These are phyloP conservation scores for Premnoplex brunnescens DNA, from an alignment of 2,797 vertebrate genomes.

Conservation along the genomic window DNA sequence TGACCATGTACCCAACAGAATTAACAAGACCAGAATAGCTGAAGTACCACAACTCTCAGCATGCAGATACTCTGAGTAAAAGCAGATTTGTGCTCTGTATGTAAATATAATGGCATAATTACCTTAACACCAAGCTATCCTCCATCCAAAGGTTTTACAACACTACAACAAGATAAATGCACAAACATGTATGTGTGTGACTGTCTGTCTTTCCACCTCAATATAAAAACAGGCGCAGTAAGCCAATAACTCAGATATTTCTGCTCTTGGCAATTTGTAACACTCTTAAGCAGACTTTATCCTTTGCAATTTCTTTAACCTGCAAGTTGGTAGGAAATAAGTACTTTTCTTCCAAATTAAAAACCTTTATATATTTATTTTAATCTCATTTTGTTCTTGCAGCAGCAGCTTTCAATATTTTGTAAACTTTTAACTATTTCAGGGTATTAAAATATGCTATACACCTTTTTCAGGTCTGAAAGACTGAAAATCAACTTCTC, in stretches of 20 bases:
- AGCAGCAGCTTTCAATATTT: background rate
- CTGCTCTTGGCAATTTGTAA: background rate
- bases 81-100: fast-evolving
- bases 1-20: background rate
- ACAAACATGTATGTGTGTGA: fast-evolving
- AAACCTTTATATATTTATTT: background rate
- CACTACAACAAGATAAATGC: background rate
- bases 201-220: background rate
- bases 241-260: background rate
- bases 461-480: background rate
- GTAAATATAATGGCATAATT: background rate
- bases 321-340: background rate
- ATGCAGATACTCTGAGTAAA: background rate
- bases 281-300: background rate
- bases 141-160: background rate
- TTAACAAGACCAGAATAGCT: background rate
- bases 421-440: background rate
- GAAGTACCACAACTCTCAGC: background rate
- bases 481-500: background rate
- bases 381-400: background rate
- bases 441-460: background rate
- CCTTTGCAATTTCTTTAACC: background rate
- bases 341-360: background rate
- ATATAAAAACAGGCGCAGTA: background rate
- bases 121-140: background rate